phyloP scores from a whole-genome alignment of 2,113 vertebrate species.

The human (Homo sapiens) region GRCh38 chr11:129866001-129866500 shows the following conservation, averaged over 20 bases:
- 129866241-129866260: neutral
- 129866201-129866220: neutral
- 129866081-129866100: neutral
- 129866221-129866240: neutral
- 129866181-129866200: neutral
- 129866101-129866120: neutral
- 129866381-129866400: neutral
- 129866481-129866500: neutral
- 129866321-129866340: neutral
- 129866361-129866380: neutral
- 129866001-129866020: neutral
- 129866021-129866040: neutral
- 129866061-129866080: neutral
- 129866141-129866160: neutral
- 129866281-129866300: neutral
- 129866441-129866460: neutral
- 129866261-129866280: neutral
- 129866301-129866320: neutral
- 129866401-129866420: neutral
- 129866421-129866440: neutral
- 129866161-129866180: neutral
- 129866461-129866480: neutral
- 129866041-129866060: neutral
- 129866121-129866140: neutral
- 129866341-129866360: neutral